Evolutionary conservation across 2,888 invertebrate genomes (phyloP).

Genomic region (Clanis bilineata): DNA sequence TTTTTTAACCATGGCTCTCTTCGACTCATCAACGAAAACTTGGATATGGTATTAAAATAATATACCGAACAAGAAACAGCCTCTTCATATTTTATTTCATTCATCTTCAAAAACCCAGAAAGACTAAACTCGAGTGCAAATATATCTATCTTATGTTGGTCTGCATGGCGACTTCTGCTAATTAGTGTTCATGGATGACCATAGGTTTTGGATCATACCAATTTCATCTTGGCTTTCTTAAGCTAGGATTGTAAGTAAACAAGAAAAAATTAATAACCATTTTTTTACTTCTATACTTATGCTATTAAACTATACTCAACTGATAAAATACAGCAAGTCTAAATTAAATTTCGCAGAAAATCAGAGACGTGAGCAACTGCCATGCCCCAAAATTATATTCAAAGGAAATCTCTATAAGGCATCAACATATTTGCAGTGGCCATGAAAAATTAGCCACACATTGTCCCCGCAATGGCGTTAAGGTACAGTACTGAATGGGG

Average conservation of each 20-base stretch:
- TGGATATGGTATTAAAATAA: conserved; percentile 6
- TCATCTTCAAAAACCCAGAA: no score
- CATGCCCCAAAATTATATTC: not conserved
- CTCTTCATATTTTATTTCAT: no score
- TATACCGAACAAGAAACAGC: no score
- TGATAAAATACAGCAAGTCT: no score
- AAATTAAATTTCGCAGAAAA: not conserved
- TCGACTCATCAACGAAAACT: not conserved
- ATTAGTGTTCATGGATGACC: not conserved
- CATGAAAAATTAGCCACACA: conserved; percentile 14
- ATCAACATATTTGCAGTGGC: conserved; percentile 9
- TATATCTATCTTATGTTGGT: not conserved
- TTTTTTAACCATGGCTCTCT: conserved; percentile 54
- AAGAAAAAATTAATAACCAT: no score
- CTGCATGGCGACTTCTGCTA: not conserved
- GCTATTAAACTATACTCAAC: no score
- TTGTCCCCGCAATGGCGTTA: conserved; percentile 12
- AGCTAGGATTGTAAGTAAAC: no score
- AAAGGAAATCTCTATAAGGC: conserved; percentile 13
- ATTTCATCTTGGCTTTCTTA: not conserved
- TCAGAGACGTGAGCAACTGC: not conserved
- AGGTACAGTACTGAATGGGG: conserved; percentile 8
- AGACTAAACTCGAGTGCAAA: no score
- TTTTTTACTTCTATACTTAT: no score
- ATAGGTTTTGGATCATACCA: not conserved